Evolutionary conservation across 2,113 vertebrate species (phyloP).

Genomic region (Hirundichthys speculiger): DNA sequence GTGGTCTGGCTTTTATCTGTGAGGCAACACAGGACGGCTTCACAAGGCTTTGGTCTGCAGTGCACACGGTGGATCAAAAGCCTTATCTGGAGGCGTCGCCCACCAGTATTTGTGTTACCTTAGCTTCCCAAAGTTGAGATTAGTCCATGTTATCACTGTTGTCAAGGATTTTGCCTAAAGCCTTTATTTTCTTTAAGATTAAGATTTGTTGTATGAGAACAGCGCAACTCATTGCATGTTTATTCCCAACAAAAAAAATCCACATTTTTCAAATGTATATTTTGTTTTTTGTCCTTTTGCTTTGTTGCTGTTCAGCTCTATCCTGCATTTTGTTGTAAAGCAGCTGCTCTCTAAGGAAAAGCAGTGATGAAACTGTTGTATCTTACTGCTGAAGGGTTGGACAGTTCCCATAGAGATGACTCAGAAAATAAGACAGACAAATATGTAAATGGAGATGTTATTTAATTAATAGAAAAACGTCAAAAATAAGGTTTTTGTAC

Average conservation of each 20-base stretch:
- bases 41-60: slow-evolving; percentile 43
- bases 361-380: no score
- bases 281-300: no score
- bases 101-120: slow-evolving; percentile 44
- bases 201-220: neutral
- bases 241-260: neutral
- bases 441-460: no score
- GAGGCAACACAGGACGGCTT: slow-evolving; percentile 58
- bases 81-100: slow-evolving; percentile 37
- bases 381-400: no score
- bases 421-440: no score
- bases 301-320: no score
- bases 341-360: no score
- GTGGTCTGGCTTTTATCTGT: slow-evolving; percentile 69
- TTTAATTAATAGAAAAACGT: no score
- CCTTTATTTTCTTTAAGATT: slow-evolving; percentile 37
- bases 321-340: no score
- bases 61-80: slow-evolving; percentile 37
- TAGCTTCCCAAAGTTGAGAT: slow-evolving; percentile 25
- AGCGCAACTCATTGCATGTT: neutral
- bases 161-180: slow-evolving; percentile 9
- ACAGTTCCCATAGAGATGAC: no score
- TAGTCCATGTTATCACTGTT: slow-evolving; percentile 15
- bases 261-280: no score
- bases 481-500: no score